Base-by-base conservation (phyloP, 2,113 vertebrate genomes). In the Etia nguti region DNA sequence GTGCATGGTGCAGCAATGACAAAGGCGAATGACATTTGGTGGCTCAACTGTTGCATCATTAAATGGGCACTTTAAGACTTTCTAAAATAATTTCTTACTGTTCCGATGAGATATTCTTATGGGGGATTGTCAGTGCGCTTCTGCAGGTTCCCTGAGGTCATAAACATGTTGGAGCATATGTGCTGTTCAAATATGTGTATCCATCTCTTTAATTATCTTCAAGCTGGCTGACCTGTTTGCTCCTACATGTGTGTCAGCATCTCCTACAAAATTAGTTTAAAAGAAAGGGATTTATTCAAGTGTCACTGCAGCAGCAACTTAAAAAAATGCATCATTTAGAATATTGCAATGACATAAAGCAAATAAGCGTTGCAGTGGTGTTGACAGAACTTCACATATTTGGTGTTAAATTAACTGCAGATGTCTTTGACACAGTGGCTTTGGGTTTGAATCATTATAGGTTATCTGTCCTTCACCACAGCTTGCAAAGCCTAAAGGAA, bases 291-390 rank as follows among this genome's bases (percentile, higher is more conserved):
- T 0, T 70, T 16, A 0, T 38, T 65, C 0, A 65, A 43, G 65
- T 43, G n/a, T 43, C 1, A 43, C n/a, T 10, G 65, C 38, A 0
- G 38, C 65, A 70, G 65, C 13, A 46, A 4, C 5, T 26, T 70
- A 16, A 70, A 43, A 70, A 43, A 70, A 43, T 0, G 8, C 38
- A 43, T 70, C 13, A 10, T 13, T 70, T 70, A 16, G 22, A 43
- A 73, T 26, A 73, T 73, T 73, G 1, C 65, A 46, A 26, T 46
- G 13, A 73, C 5, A 43, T 0, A 65, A 46, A 73, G 22, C 4
- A 46, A 10, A 6, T 16, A 41, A 10, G 3, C 0, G 5, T 43
- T 24, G 8, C 36, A 73, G 65, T 0, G 38, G 38, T 70, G n/a
- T 1, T 70, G 38, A 38, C 22, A 68, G 20, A 68, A 4, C 20